Percentiles rank a stretch among this genome's conserved stretches.
phyloP scores from a whole-genome alignment of 2,113 vertebrate genomes.

The Gymnogyps californianus region DNA sequence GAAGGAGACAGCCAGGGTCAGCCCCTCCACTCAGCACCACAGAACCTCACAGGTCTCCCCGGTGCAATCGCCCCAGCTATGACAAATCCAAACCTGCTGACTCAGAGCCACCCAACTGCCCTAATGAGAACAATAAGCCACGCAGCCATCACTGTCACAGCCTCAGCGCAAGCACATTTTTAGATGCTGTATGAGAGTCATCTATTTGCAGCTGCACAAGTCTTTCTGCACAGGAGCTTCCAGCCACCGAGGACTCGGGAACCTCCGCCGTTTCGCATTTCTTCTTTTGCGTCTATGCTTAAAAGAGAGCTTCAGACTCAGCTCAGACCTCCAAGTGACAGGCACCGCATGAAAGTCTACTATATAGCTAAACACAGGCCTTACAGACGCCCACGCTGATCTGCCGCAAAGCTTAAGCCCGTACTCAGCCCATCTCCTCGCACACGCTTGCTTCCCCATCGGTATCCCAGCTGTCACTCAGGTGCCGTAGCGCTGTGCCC shows the following conservation, averaged over 20 bases:
- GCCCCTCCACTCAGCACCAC: background rate
- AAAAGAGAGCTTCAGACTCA: background rate
- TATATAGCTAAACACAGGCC: background rate
- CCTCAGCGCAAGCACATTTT: background rate
- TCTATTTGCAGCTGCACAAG: background rate
- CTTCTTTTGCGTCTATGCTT: background rate
- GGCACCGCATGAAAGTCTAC: background rate
- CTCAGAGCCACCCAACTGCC: constrained; percentile 8
- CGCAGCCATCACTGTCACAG: background rate
- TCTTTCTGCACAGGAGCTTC: background rate
- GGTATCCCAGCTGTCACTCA: background rate
- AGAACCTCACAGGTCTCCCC: background rate
- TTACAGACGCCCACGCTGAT: background rate
- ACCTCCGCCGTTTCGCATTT: accelerated
- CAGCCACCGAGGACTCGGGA: background rate
- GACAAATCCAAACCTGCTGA: constrained; percentile 42
- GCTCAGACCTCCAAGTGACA: constrained; percentile 23
- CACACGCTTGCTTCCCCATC: background rate
- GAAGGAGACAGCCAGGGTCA: background rate
- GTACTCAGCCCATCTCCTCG: background rate
- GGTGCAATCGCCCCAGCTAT: background rate
- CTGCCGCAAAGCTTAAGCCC: background rate
- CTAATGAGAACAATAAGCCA: constrained; percentile 29
- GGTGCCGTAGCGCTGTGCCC: background rate
- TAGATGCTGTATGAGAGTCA: background rate